Evolutionary conservation across 2,888 invertebrate species (phyloP).

Genomic region (Tubiluchus corallicola): DNA sequence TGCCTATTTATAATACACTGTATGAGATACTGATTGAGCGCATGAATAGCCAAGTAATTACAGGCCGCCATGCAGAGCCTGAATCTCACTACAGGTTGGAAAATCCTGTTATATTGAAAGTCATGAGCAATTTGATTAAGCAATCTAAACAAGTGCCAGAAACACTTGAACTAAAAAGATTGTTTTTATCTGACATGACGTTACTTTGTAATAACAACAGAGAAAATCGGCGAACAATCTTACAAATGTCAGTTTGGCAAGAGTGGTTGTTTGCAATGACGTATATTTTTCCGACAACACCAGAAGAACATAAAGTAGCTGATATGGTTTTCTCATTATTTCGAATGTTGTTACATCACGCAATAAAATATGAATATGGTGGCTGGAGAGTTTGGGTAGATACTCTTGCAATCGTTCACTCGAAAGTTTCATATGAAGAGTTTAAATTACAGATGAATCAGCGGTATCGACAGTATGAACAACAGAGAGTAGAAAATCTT

Average conservation of each 20-base stretch:
- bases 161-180: slow-evolving; percentile 66
- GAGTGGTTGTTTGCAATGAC: slow-evolving; percentile 96
- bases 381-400: slow-evolving; percentile 99
- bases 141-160: slow-evolving; percentile 89
- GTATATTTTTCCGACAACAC: slow-evolving; percentile 86
- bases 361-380: slow-evolving; percentile 95
- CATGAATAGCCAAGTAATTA: slow-evolving; percentile 81
- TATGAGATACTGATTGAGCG: slow-evolving; percentile 97
- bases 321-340: slow-evolving; percentile 97
- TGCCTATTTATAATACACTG: slow-evolving; percentile 92
- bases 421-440: slow-evolving; percentile 95
- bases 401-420: slow-evolving; percentile 94
- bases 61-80: slow-evolving; percentile 82
- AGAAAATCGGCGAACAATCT: slow-evolving; percentile 85
- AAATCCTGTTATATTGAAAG: slow-evolving; percentile 98
- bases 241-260: slow-evolving; percentile 99
- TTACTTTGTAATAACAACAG: slow-evolving; percentile 86
- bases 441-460: slow-evolving; percentile 92
- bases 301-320: slow-evolving; percentile 85
- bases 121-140: slow-evolving; percentile 84
- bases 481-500: slow-evolving; percentile 79
- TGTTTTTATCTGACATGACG: slow-evolving; percentile 97
- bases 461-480: slow-evolving; percentile 80
- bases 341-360: slow-evolving; percentile 91
- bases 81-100: slow-evolving; percentile 84